Base-by-base conservation (phyloP, 2,888 invertebrate species). In the Machimus atricapillus region DNA sequence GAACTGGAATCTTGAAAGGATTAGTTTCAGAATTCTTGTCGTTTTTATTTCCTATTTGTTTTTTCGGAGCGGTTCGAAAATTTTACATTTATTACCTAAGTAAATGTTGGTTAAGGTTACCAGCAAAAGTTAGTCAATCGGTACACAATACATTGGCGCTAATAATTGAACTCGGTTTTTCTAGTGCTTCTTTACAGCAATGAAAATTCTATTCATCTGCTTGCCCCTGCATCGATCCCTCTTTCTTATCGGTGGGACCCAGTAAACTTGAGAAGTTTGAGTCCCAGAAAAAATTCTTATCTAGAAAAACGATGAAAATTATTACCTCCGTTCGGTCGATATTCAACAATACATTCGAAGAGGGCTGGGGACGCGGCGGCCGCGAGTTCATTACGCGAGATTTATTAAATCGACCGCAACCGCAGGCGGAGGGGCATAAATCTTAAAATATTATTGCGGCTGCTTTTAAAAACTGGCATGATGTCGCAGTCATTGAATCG, bases 391-490 rank as follows among this genome's bases (percentile, higher is more conserved):
- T 87, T 87, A 87, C 82, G 76, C 46, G 85, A 86, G 86, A 87
- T 87, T 87, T 87, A 87, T 87, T 86, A 87, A 87, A 87, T 86
- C 27, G 78, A 86, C 82, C 66, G 86, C 86, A 86, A 74, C 82
- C 81, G 46, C 82, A 52, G 14, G 73, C 81, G 3, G 43, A 31
- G 58, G 46, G 19, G 34, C 31, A 78, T 66, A 79, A 66, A 79
- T 58, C 79, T 43, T 31, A 37, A 77, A 37, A 27, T 56, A 66
- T 66, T 73, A 79, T 79, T 79, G 78, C 81, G 82, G 82, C 19
- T 23, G 58, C 56, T 37, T 82, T 58, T 40, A 77, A 81, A 86
- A 43, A 81, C 31, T 27, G 77, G 58, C 58, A 16, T 52, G 74
- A 74, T 85, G 43, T 43, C 31, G 85, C 76, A 40, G 19, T 73